Conservation (phyloP, 2,888 invertebrate genomes). For the Seira musarum region DNA sequence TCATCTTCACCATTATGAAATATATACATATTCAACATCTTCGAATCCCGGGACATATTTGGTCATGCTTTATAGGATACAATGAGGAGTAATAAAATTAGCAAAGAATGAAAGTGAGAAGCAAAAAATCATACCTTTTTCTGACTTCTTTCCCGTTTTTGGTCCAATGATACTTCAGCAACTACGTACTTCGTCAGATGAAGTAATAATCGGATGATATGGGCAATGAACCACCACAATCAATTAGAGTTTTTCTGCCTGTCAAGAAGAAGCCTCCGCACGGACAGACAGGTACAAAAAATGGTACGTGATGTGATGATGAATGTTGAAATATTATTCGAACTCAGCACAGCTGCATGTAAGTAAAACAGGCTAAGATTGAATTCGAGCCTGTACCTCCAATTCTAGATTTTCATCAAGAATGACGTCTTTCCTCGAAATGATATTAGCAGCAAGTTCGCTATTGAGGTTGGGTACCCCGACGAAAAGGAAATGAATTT, state of each 20-base stretch:
- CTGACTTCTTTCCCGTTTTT: neutral
- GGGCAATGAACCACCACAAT: neutral
- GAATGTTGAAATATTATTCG: too few relatives aligned
- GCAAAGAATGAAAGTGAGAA: neutral
- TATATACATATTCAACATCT: too few relatives aligned
- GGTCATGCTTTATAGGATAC: too few relatives aligned
- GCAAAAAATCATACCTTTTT: too few relatives aligned
- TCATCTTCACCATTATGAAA: too few relatives aligned
- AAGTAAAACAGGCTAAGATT: too few relatives aligned
- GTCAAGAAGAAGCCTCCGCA: neutral
- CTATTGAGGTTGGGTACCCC: neutral
- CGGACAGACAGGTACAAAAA: neutral
- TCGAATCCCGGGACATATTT: too few relatives aligned
- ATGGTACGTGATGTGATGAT: neutral
- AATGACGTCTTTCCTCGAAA: neutral
- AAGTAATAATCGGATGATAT: neutral
- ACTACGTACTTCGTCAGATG: neutral
- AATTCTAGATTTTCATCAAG: neutral
- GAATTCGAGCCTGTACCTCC: too few relatives aligned
- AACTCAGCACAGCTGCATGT: too few relatives aligned
- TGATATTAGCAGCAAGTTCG: neutral
- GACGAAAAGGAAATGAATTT: neutral
- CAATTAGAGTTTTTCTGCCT: too few relatives aligned
- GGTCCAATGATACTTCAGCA: neutral
- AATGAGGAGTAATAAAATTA: neutral